Conservation (phyloP, 2,113 vertebrate species). For the Raja brachyura region DNA sequence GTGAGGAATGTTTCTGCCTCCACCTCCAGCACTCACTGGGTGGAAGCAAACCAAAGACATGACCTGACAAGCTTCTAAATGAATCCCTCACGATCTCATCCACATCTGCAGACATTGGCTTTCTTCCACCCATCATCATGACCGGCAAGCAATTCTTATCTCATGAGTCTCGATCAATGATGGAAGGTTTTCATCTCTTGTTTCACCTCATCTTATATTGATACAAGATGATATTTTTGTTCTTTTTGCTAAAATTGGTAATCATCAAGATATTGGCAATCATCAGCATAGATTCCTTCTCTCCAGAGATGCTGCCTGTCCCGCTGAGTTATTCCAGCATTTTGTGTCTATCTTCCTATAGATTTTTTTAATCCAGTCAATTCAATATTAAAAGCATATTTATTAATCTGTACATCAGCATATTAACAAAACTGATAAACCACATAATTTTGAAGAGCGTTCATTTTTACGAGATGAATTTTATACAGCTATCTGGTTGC, state of each 20-base stretch:
- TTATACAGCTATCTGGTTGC: not conserved
- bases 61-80: not conserved
- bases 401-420: not conserved
- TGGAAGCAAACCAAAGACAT: too few species aligned
- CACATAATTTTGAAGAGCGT: not conserved
- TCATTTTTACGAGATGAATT: not conserved
- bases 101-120: not conserved
- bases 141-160: not conserved
- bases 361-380: not conserved
- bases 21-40: too few species aligned
- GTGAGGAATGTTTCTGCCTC: too few species aligned
- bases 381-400: not conserved
- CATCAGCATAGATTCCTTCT: too few species aligned
- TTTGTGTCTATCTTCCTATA: too few species aligned
- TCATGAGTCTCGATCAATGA: not conserved
- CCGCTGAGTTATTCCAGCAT: too few species aligned
- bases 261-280: too few species aligned
- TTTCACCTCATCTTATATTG: not conserved
- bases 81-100: not conserved
- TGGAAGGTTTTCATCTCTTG: not conserved
- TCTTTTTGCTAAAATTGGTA: too few species aligned
- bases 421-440: not conserved
- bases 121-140: not conserved
- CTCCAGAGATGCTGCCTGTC: too few species aligned
- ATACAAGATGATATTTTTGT: too few species aligned